Conservation (phyloP, 2,888 invertebrate species). For the Sipha maydis region DNA sequence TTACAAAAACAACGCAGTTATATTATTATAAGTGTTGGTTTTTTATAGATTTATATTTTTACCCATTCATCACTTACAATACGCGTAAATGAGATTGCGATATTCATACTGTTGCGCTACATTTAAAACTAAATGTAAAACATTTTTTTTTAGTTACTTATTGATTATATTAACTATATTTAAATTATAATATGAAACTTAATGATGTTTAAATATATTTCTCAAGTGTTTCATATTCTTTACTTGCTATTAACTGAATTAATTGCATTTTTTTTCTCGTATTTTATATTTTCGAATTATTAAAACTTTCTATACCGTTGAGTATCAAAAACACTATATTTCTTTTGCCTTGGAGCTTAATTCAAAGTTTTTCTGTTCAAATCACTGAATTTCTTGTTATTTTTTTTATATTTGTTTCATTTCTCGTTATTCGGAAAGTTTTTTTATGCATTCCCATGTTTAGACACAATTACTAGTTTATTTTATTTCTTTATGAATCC, state of each 20-base stretch:
- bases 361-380: constrained; percentile 11
- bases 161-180: neutral
- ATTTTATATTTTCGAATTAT: neutral
- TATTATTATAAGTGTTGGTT: too few species aligned
- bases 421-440: neutral
- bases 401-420: neutral
- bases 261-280: neutral
- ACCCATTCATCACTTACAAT: too few species aligned
- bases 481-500: too few species aligned
- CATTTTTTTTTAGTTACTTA: too few species aligned
- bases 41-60: too few species aligned
- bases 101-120: too few species aligned
- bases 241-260: neutral
- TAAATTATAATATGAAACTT: neutral
- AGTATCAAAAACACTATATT: constrained; percentile 30
- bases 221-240: neutral
- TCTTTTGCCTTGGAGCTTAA: neutral
- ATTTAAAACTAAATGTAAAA: too few species aligned
- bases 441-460: too few species aligned
- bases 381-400: neutral
- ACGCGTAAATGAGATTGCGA: too few species aligned
- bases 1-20: too few species aligned
- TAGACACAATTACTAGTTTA: too few species aligned
- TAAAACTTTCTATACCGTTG: neutral
- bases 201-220: neutral